Base-by-base conservation (phyloP, 2,888 invertebrate genomes). In the Caenorhabditis zanzibari region DNA sequence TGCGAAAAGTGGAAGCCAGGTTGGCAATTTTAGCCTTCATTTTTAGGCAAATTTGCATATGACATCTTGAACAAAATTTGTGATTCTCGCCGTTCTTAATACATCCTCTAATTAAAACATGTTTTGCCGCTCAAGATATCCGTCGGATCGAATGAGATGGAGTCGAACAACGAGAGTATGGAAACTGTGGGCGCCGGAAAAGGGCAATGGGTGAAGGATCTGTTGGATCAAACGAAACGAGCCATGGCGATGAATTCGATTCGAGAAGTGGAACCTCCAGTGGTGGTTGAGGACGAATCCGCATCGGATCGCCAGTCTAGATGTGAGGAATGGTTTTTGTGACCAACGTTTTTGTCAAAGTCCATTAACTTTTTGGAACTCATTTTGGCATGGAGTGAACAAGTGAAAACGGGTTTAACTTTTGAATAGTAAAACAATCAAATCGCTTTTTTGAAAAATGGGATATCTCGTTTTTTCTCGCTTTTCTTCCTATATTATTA, bases 191-290 rank as follows among this genome's bases (percentile, higher is more conserved):
- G 91, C 19, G 73, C 80, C 32, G 89, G 90, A n/a, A 82, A 89
- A 28, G 90, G 91, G n/a, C 88, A 90, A 80, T 91, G 91, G 91
- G 90, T 88, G 9, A 90, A 90, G 63, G 89, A 90, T 2, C 68
- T 89, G 32, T 28, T 89, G 52, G 89, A 87, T 59, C 88, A 88
- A 63, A 86, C 89, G 64, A 88, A 85, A 74, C 81, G 85, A 52
- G 88, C 86, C 24, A 84, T 82, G 87, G 87, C 85, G 26, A 85
- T 85, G 80, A 86, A 85, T 35, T 73, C 80, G 26, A 88, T 88
- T 19, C 82, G 84, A 26, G 88, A 88, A 63, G 83, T 74, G 1
- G 88, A 77, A 61, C 41, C 44, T 22, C 35, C 56, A n/a, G n/a
- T n/a, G 12, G 80, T 72, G 38, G 66, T 63, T 38, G 84, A 85